Conservation (phyloP, 2,797 vertebrate species). For the Lithobates pipiens region DNA sequence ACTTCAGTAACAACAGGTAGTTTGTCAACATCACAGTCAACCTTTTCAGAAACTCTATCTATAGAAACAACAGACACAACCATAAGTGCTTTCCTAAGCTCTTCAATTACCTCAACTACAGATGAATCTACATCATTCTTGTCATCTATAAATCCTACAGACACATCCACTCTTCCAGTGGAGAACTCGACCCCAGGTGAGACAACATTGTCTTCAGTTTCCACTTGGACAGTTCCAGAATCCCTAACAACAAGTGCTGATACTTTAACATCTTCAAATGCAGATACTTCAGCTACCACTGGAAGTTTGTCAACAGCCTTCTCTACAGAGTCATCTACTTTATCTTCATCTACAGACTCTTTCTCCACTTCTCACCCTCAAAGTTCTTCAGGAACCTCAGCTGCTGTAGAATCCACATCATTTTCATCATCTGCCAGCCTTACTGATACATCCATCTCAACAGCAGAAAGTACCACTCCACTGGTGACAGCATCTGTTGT, state of each 20-base stretch:
- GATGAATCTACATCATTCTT: no score
- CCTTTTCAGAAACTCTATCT: background rate
- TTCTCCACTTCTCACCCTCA: background rate
- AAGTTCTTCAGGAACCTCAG: background rate
- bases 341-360: background rate
- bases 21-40: background rate
- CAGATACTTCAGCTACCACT: background rate
- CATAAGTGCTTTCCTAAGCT: background rate
- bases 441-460: no score
- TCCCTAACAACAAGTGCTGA: background rate
- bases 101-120: background rate
- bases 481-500: no score
- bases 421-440: no score
- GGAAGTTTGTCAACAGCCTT: background rate
- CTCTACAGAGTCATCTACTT: background rate
- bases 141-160: background rate
- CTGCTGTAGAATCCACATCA: background rate
- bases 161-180: background rate
- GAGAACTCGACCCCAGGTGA: no score
- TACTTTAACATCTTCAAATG: background rate
- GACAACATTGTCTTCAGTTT: background rate
- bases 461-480: no score
- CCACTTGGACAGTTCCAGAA: background rate
- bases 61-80: background rate
- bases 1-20: background rate